Conservation (phyloP, 2,113 vertebrate genomes). For the Typhlomys cinereus region DNA sequence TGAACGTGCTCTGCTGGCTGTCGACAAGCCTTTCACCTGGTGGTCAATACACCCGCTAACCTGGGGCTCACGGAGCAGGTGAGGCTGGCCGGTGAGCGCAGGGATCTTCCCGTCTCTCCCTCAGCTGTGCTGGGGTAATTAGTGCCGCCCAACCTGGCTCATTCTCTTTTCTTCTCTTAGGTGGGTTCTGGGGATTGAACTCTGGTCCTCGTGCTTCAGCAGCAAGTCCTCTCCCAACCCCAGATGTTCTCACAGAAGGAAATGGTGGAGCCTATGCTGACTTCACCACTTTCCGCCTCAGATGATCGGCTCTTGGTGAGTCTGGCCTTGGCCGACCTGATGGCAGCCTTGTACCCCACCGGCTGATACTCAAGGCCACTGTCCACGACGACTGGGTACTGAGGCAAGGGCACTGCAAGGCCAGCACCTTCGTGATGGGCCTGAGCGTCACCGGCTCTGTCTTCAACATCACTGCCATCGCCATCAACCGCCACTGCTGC, state of each 20-base stretch:
- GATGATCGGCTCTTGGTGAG: constrained; percentile 96
- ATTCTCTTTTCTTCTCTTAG: neutral
- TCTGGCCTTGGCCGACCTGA: constrained; percentile 93
- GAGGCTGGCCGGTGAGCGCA: neutral
- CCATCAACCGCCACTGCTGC: constrained; percentile 94
- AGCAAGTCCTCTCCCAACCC: neutral
- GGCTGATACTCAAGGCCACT: constrained; percentile 92
- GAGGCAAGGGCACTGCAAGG: constrained; percentile 92
- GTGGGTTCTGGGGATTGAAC: neutral
- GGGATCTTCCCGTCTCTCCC: neutral
- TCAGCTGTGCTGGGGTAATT: neutral
- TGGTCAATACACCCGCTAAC: neutral
- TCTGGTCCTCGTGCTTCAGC: neutral
- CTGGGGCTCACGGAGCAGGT: neutral
- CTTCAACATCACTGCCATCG: constrained; percentile 95
- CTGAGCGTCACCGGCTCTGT: constrained; percentile 94
- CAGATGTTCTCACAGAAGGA: neutral
- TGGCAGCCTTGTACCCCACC: constrained; percentile 95
- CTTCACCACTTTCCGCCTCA: constrained; percentile 77
- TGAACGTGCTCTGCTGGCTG: constrained; percentile 70
- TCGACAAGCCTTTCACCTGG: constrained; percentile 52
- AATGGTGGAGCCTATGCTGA: neutral
- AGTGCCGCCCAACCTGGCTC: neutral
- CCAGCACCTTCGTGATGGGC: constrained; percentile 95
- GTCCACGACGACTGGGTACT: constrained; percentile 93